phyloP scores from a whole-genome alignment of 1,140 invertebrate species.

The Rhyacophila brunnea region DNA sequence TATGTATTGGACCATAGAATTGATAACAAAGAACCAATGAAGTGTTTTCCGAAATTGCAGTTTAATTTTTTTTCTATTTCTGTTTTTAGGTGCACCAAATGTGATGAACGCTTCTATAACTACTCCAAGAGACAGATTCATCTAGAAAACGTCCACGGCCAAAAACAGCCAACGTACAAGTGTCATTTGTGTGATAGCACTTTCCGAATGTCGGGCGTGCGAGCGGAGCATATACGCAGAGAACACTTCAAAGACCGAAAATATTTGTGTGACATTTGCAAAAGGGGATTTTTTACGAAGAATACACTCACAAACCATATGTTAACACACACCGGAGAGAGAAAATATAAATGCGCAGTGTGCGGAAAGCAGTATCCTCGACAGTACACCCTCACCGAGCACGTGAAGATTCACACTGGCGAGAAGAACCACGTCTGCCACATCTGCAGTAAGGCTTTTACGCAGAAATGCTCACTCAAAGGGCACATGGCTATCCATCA shows the following conservation, averaged over 20 bases:
- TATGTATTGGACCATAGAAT: too few species aligned
- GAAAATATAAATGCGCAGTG: conserved; percentile 58
- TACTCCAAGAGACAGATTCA: conserved; percentile 51
- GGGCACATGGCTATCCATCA: conserved; percentile 48
- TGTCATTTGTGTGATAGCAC: conserved; percentile 46
- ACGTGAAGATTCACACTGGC: conserved; percentile 64
- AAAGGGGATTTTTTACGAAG: conserved; percentile 43
- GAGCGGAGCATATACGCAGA: conserved; percentile 46
- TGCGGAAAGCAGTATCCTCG: conserved; percentile 65
- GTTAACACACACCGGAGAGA: conserved; percentile 65
- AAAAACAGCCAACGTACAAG: conserved; percentile 40
- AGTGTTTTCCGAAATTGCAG: too few species aligned
- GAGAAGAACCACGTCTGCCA: conserved; percentile 55
- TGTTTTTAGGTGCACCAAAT: conserved; percentile 44
- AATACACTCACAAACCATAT: conserved; percentile 51
- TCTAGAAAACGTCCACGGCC: conserved; percentile 43
- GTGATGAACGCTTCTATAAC: conserved; percentile 52
- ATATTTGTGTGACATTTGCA: conserved; percentile 46
- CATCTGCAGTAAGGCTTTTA: conserved; percentile 55
- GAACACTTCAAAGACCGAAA: conserved; percentile 47
- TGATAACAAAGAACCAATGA: too few species aligned
- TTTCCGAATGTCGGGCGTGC: conserved; percentile 44
- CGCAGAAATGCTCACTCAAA: conserved; percentile 49
- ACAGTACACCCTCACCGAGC: conserved; percentile 67
- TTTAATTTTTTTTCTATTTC: too few species aligned